Evolutionary conservation across 2,888 invertebrate genomes (phyloP).

Genomic region (Corbicula japonica): DNA sequence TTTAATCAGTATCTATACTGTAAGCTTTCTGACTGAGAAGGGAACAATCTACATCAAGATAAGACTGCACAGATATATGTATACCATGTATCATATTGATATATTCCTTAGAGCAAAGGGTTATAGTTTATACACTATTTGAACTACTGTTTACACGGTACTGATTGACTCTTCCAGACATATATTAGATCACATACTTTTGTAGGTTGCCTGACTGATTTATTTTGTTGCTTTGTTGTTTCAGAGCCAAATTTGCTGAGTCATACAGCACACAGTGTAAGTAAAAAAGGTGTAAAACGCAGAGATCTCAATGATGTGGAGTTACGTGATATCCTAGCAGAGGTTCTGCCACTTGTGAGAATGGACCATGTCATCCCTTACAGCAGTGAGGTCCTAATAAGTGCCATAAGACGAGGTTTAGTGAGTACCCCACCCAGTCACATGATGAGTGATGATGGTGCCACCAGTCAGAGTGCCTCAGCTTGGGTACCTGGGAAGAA

Average conservation of each 20-base stretch:
- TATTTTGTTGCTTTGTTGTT: constrained; percentile 33
- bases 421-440: constrained; percentile 94
- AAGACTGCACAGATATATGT: too few relatives aligned
- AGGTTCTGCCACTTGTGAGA: constrained; percentile 93
- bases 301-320: constrained; percentile 94
- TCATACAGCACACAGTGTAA: constrained; percentile 96
- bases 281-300: constrained; percentile 94
- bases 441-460: constrained; percentile 91
- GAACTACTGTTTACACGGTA: too few relatives aligned
- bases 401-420: constrained; percentile 91
- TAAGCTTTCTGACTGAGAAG: too few relatives aligned
- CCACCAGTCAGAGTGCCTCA: constrained; percentile 68
- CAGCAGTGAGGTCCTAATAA: constrained; percentile 88
- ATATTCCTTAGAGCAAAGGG: too few relatives aligned
- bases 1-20: too few relatives aligned
- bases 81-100: too few relatives aligned
- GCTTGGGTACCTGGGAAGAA: constrained; percentile 85
- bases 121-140: too few relatives aligned
- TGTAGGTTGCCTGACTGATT: too few relatives aligned
- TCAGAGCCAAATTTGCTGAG: constrained; percentile 95
- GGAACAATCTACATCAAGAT: too few relatives aligned
- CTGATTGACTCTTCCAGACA: too few relatives aligned
- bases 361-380: constrained; percentile 96
- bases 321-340: constrained; percentile 93
- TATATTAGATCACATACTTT: too few relatives aligned